Evolutionary conservation across 2,888 invertebrate genomes (phyloP).

Genomic region (Anoplius nigerrimus): DNA sequence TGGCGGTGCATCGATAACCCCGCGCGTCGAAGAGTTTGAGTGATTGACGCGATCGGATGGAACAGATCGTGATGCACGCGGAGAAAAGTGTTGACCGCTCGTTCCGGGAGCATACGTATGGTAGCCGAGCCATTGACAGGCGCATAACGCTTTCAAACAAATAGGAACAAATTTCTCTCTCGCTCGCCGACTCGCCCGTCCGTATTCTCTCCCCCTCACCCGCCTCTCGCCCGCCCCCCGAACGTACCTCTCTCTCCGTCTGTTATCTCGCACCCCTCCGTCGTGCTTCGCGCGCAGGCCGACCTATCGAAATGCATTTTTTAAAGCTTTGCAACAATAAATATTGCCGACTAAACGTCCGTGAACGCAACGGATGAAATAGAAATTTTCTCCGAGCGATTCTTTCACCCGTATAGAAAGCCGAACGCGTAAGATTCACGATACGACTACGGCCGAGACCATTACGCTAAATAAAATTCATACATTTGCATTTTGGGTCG

Average conservation of each 20-base stretch:
- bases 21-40: conserved; percentile 61
- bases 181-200: conserved; percentile 16
- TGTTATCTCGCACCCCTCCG: conserved; percentile 22
- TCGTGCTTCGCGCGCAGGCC: conserved; percentile 15
- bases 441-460: too few relatives aligned
- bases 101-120: conserved; percentile 57
- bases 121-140: conserved; percentile 57
- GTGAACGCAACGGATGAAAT: conserved; percentile 28
- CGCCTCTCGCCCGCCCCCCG: conserved; percentile 26
- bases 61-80: conserved; percentile 60
- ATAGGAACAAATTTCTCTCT: conserved; percentile 58
- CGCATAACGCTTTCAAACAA: conserved; percentile 62
- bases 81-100: conserved; percentile 62
- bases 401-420: too few relatives aligned
- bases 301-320: conserved; percentile 49
- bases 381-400: too few relatives aligned
- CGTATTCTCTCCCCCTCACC: conserved; percentile 11
- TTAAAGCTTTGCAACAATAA: conserved; percentile 52
- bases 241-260: too few relatives aligned
- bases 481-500: too few relatives aligned
- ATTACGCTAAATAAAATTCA: too few relatives aligned
- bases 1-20: conserved; percentile 57
- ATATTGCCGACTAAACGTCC: conserved; percentile 44
- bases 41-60: conserved; percentile 65
- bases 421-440: too few relatives aligned